Evolutionary conservation across 2,888 invertebrate genomes (phyloP).

Genomic region (Fragum whitleyi): DNA sequence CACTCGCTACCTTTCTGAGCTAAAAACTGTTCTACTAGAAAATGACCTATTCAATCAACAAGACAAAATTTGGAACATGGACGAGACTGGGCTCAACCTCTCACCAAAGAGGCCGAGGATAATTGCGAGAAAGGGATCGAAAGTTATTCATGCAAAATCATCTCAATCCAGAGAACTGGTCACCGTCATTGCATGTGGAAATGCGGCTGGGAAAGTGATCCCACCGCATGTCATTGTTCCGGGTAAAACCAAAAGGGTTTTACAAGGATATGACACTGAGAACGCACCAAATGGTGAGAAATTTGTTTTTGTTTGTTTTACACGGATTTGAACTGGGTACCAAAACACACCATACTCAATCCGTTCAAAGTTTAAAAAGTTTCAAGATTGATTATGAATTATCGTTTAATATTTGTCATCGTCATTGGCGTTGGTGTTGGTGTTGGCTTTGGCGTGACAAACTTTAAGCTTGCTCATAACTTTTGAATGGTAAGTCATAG

Average conservation of each 20-base stretch:
- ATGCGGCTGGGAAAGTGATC: conserved; percentile 39
- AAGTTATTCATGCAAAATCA: conserved; percentile 31
- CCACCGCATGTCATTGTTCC: conserved; percentile 58
- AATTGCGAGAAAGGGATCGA: conserved; percentile 25
- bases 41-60: conserved; percentile 11
- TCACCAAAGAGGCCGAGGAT: conserved; percentile 29
- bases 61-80: conserved; percentile 40
- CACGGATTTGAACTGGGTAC: background rate
- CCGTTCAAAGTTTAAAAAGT: no score
- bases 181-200: conserved; percentile 53
- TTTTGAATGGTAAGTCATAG: no score
- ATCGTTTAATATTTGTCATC: no score
- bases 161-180: conserved; percentile 29
- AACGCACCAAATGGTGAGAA: conserved; percentile 21
- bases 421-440: no score
- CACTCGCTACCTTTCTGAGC: background rate
- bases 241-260: conserved; percentile 38
- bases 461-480: no score
- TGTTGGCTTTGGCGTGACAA: no score
- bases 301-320: no score
- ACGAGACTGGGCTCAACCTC: conserved; percentile 38
- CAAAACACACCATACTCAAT: no score
- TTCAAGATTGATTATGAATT: no score
- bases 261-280: conserved; percentile 27
- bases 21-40: conserved; percentile 25